Evolutionary conservation across 2,113 vertebrate genomes (phyloP), one percentile per base, ranked within the genome.

Genomic region (Astur gentilis): DNA sequence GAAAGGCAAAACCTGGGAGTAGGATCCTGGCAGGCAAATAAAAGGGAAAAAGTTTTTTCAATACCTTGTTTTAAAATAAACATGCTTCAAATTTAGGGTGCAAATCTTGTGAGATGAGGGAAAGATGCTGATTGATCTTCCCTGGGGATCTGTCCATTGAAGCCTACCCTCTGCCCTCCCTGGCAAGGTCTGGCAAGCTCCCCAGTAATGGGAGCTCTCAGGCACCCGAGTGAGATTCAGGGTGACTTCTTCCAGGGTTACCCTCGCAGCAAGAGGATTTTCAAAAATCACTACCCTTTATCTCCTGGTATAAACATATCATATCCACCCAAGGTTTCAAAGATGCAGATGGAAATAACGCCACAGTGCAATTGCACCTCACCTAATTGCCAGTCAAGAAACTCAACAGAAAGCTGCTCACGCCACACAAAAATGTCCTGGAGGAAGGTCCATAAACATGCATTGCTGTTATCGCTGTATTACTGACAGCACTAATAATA

Each of bases 41-140:
- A 87, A 87, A 79, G 49, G 7, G 17, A 71, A 96, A 92, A 57
- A 0, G 0, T 21, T 54, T 64, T 83, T 83, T 44, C 12, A 65
- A 7, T 49, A 52, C 20, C 10, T 72, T 61, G 9, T 69, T 97
- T 92, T 73, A 76, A 82, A 96, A 89, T 23, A 11, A 76, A n/a
- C 9, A 8, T 45, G 31, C 16, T 80, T 72, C 25, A 45, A 10
- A 76, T 76, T 0, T 27, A 11, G 9, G 13, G 15, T 6, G 0
- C 4, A 44, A 27, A 22, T 55, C 57, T 54, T 67, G 21, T 44
- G 20, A 83, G 57, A 54, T 0, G 3, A 86, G 22, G 54, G 12
- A 81, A 57, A 38, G 38, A 66, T 34, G 6, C 25, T 67, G 19
- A 52, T 8, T 23, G 44, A 71, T 67, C 26, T n/a, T 70, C 16